Evolutionary conservation across 2,113 vertebrate species (phyloP), one percentile per base, ranked within the genome.

Genomic region (Enhydra lutris): DNA sequence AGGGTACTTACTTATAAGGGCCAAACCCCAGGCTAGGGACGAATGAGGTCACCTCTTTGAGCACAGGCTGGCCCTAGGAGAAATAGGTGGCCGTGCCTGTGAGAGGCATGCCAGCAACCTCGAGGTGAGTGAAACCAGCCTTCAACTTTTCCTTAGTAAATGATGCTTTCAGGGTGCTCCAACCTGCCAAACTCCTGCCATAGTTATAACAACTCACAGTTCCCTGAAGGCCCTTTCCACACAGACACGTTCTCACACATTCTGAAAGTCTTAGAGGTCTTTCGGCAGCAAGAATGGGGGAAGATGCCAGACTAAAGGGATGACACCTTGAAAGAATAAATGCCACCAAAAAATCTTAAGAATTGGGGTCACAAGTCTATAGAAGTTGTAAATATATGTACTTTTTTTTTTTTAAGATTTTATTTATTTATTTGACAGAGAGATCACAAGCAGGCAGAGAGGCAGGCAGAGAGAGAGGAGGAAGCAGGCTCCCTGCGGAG

Each of bases 1-100:
- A 29, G 26, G 31, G 61, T 76, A 80, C 80, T 91, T 91, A 97
- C 96, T 94, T 94, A 94, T 96, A 96, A 96, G 97, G 96, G 65
- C 87, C 90, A 88, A 96, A 91, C 82, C 74, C 87, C 78, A 71
- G 52, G 78, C 71, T 50, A 31, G 7, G 47, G 69, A 96, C 4
- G 18, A 71, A 73, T 95, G 97, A 97, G 90, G 76, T 95, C 97
- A 97, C 71, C 84, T 97, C 42, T 83, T 76, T 93, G 52, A 89
- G 97, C 79, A 71, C 42, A 86, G 89, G 15, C 78, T 80, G 69
- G 50, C 63, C 61, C n/a, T 65, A 7, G 42, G 69, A 82, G 63
- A 91, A 85, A 36, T 24, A 87, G 55, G 61, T 92, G 61, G n/a
- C 87, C 34, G 1, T 97, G 67, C 55, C 91, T 42, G 17, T 69